Base-by-base conservation (phyloP, 2,113 vertebrate species). In the Empidonax traillii region DNA sequence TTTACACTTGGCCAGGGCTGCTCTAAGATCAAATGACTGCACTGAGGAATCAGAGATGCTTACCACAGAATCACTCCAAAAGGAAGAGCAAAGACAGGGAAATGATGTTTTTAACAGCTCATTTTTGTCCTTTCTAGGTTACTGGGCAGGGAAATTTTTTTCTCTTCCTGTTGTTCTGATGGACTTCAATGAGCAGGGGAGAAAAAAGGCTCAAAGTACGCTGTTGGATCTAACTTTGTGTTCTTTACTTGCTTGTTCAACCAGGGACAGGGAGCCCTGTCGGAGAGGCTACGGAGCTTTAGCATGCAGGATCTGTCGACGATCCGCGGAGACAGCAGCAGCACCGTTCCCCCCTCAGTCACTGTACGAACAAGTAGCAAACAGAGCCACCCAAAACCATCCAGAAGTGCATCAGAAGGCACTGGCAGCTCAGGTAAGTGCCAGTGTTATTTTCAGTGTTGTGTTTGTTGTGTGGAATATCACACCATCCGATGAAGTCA, bases 291-390 rank as follows among this genome's bases (percentile, higher is more conserved):
- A 59, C 98, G 99, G 91, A 99, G 99, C 94, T 99, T 99, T 96
- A 99, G 99, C 98, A 99, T 99, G 99, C 99, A 99, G 96, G 99
- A 99, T 68, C 98, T 99, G 74, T 99, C 99, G 3, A 98, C 98
- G 7, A 99, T 99, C 77, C 98, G 99, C 53, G 98, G 98, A 17
- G 99, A 99, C 22, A 95, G 97, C 14, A 81, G 90, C 88, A 95
- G 94, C 73, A 90, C 96, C 12, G 94, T 97, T 18, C 84, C 97
- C 1, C 90, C 96, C 39, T 88, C 98, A 1, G 98, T 97, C 59
- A 39, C 97, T 19, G 97, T 98, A 43, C 97, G 98, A 65, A 93
- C 98, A 94, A 82, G 98, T 65, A 85, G 98, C 82, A 97, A 98
- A 80, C 98, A 99, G 37, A 98, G 98, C 91, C 98, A 98, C 85